These are phyloP conservation scores for Hoplodrina ambigua DNA, from an alignment of 2,888 invertebrate species.

Conservation along the genomic window DNA sequence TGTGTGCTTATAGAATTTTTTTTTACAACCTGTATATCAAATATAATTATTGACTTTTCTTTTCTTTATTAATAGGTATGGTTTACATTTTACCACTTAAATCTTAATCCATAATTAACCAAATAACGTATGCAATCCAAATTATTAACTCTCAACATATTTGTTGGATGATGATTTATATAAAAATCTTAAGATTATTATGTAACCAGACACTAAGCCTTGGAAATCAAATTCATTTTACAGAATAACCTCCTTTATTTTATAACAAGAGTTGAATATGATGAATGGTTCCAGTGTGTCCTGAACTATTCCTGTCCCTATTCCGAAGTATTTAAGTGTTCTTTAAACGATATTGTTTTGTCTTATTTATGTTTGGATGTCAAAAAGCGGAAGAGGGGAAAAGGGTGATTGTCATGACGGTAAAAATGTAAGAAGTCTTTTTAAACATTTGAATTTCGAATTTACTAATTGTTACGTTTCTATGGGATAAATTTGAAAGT, in stretches of 20 bases:
- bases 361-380: constrained; percentile 44
- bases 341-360: constrained; percentile 59
- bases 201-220: too few relatives aligned
- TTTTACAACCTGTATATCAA: too few relatives aligned
- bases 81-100: too few relatives aligned
- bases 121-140: too few relatives aligned
- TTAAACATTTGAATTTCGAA: not conserved
- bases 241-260: constrained; percentile 71
- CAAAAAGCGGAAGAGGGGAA: constrained; percentile 35
- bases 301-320: constrained; percentile 68
- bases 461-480: not conserved
- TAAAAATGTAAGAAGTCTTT: not conserved
- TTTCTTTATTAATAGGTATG: too few relatives aligned
- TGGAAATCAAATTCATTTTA: not conserved
- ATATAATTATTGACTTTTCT: too few relatives aligned
- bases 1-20: too few relatives aligned
- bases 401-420: constrained; percentile 7
- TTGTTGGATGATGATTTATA: too few relatives aligned
- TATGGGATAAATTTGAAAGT: not conserved
- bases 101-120: too few relatives aligned
- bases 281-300: constrained; percentile 75
- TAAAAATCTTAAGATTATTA: too few relatives aligned
- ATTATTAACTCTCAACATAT: too few relatives aligned
- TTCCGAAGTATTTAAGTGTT: constrained; percentile 59
- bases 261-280: constrained; percentile 68